phyloP scores from a whole-genome alignment of 2,797 vertebrate species.

The Distichodus sexfasciatus region DNA sequence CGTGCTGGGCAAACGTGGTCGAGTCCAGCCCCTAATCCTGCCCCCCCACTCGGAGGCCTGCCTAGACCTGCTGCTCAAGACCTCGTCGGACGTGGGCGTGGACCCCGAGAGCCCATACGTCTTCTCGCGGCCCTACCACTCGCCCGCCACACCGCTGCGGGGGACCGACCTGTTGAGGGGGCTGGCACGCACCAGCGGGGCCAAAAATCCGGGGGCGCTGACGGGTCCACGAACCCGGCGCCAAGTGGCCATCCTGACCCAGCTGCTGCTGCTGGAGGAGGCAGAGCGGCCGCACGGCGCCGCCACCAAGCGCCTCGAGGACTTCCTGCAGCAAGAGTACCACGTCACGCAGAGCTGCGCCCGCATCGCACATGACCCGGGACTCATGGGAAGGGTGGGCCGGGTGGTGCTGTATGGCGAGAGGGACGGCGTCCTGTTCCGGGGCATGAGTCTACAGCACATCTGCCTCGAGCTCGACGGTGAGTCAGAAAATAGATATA shows the following conservation, averaged over 20 bases:
- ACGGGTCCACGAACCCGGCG: constrained; percentile 69
- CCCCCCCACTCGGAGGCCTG: constrained; percentile 76
- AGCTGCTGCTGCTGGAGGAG: constrained; percentile 75
- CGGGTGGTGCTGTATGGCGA: constrained; percentile 78
- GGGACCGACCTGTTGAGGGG: constrained; percentile 80
- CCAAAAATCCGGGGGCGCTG: constrained; percentile 68
- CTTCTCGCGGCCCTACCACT: constrained; percentile 78
- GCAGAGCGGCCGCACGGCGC: constrained; percentile 53
- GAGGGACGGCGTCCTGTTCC: constrained; percentile 75
- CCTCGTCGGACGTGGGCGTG: constrained; percentile 73
- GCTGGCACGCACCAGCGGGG: constrained; percentile 71
- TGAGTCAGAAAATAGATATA: constrained; percentile 45
- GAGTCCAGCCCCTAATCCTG: constrained; percentile 73
- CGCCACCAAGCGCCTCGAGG: constrained; percentile 68
- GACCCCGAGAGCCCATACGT: constrained; percentile 78
- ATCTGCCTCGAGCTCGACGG: constrained; percentile 81
- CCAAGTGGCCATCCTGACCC: constrained; percentile 78
- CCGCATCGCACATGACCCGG: constrained; percentile 68
- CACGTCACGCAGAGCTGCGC: constrained; percentile 77
- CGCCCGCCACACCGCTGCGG: constrained; percentile 74
- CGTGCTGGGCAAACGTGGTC: constrained; percentile 74
- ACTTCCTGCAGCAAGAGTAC: constrained; percentile 76
- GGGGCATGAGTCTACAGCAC: constrained; percentile 79
- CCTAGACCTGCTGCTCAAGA: constrained; percentile 76
- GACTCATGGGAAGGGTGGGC: constrained; percentile 74